phyloP scores from a whole-genome alignment of 2,113 vertebrate genomes.

The Gadus macrocephalus region DNA sequence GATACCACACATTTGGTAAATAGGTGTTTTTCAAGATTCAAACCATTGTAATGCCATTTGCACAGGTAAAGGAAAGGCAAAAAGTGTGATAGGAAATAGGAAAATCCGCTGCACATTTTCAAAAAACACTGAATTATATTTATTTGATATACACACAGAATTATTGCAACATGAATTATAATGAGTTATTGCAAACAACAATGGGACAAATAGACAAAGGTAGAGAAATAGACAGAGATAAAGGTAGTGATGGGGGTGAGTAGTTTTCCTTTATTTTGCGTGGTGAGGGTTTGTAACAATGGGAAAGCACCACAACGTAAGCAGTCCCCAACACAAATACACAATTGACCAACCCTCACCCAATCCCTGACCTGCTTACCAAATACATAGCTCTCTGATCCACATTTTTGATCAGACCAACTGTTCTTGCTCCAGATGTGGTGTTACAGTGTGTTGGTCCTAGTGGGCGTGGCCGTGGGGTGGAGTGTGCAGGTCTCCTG shows the following conservation, averaged over 20 bases:
- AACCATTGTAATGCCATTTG: neutral
- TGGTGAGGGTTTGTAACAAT: too few relatives aligned
- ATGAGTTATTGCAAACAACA: too few relatives aligned
- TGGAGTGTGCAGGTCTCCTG: constrained; percentile 32
- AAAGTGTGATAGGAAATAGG: neutral
- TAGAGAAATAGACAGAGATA: too few relatives aligned
- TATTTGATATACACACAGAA: too few relatives aligned
- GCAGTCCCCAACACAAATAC: too few relatives aligned
- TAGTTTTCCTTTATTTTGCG: too few relatives aligned
- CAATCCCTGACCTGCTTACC: neutral
- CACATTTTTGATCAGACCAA: neutral
- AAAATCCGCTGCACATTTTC: neutral
- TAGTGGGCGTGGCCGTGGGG: constrained; percentile 29
- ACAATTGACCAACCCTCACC: too few relatives aligned
- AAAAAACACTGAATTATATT: neutral
- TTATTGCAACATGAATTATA: too few relatives aligned
- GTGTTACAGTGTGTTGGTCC: constrained; percentile 28
- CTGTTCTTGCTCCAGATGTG: constrained; percentile 54
- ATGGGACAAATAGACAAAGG: too few relatives aligned
- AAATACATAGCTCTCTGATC: neutral
- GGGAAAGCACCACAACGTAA: too few relatives aligned
- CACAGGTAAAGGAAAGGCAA: neutral
- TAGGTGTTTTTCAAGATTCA: neutral
- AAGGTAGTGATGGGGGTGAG: too few relatives aligned
- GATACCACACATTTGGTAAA: neutral